These are phyloP conservation scores for Microtus obscurus DNA, from an alignment of 2,797 vertebrate genomes.

Conservation along the genomic window DNA sequence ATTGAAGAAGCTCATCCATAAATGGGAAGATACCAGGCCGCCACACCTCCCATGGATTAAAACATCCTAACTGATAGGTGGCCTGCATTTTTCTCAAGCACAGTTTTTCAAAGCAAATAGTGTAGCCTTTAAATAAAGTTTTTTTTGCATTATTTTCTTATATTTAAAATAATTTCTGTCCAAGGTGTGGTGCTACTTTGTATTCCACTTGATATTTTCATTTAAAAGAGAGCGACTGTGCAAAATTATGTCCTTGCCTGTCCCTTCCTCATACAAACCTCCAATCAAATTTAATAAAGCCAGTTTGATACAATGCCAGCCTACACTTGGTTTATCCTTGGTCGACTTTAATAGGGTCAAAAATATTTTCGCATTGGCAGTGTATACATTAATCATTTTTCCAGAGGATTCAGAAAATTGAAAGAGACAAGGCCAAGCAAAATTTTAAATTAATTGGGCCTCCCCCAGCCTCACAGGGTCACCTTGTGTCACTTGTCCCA, in stretches of 20 bases:
- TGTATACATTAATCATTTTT: constrained; percentile 97
- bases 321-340: constrained; percentile 98
- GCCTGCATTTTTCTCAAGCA: constrained; percentile 27
- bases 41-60: constrained; percentile 59
- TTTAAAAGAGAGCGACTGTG: constrained; percentile 89
- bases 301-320: constrained; percentile 97
- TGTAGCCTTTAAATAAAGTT: constrained; percentile 71
- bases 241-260: constrained; percentile 97
- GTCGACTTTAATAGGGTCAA: constrained; percentile 99
- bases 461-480: constrained; percentile 92
- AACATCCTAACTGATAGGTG: constrained; percentile 67
- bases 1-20: constrained; percentile 65
- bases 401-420: constrained; percentile 97
- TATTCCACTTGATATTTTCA: constrained; percentile 89
- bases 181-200: constrained; percentile 83
- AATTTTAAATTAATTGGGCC: constrained; percentile 96
- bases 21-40: constrained; percentile 37
- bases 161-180: constrained; percentile 81
- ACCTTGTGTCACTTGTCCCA: constrained; percentile 93
- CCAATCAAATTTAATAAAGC: constrained; percentile 98
- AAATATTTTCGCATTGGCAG: constrained; percentile 97
- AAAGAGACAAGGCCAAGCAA: constrained; percentile 95
- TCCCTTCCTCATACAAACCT: constrained; percentile 93
- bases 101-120: constrained; percentile 45
- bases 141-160: constrained; percentile 84